A percentile compares a stretch with the other conserved stretches of the same genome.
phyloP scores from a whole-genome alignment of 2,797 vertebrate species.

The Anableps anableps region DNA sequence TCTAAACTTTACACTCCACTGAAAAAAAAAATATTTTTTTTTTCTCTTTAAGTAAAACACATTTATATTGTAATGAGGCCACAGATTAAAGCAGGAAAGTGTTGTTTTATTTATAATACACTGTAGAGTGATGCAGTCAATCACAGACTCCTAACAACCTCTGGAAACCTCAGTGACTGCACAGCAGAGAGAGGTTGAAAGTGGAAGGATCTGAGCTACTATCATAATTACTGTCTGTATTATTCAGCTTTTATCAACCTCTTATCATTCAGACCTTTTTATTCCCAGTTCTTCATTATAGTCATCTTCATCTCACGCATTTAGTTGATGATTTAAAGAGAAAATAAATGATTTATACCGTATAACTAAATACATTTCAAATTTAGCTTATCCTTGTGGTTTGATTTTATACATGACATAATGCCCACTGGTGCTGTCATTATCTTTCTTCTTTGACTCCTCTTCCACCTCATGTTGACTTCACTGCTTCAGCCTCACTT shows the following conservation, averaged over 20 bases:
- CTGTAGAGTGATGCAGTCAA: slow-evolving; percentile 33
- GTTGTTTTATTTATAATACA: slow-evolving; percentile 38
- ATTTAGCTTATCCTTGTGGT: slow-evolving; percentile 7
- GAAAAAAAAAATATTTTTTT: not conserved
- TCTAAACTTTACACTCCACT: no score
- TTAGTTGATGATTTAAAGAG: slow-evolving; percentile 1
- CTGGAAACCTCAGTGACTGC: slow-evolving; percentile 26
- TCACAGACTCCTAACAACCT: slow-evolving; percentile 50
- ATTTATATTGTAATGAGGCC: slow-evolving; percentile 68
- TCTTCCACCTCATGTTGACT: slow-evolving; percentile 30
- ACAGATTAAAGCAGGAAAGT: slow-evolving; percentile 53
- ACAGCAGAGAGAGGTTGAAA: slow-evolving; percentile 26
- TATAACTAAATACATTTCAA: not conserved
- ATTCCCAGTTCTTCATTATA: not conserved
- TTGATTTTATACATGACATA: slow-evolving; percentile 10
- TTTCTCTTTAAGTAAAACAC: not conserved
- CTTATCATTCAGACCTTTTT: slow-evolving; percentile 15
- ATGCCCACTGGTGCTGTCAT: slow-evolving; percentile 15
- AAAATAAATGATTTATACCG: not conserved
- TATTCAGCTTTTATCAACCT: slow-evolving; percentile 28
- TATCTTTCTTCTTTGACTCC: slow-evolving; percentile 10
- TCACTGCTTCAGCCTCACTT: slow-evolving; percentile 20
- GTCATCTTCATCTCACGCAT: not conserved
- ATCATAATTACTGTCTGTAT: slow-evolving; percentile 26
- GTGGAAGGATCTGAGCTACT: slow-evolving; percentile 26